Evolutionary conservation across 2,888 invertebrate genomes (phyloP).

Genomic region (Ametastegia equiseti): DNA sequence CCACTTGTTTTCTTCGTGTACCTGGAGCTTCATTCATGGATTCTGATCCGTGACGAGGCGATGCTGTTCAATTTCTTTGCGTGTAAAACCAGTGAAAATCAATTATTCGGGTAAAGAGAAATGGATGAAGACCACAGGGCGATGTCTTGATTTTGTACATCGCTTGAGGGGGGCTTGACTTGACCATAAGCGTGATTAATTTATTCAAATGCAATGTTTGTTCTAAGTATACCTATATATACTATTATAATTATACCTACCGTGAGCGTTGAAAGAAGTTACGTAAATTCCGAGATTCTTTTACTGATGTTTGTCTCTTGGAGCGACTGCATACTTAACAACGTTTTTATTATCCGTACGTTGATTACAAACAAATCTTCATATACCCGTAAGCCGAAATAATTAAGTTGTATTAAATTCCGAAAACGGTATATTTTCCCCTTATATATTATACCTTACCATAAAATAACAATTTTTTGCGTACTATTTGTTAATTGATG

Average conservation of each 20-base stretch:
- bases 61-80: not conserved
- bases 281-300: slow-evolving; percentile 1
- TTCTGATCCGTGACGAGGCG: not conserved
- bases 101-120: slow-evolving; percentile 8
- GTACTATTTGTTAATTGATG: not conserved
- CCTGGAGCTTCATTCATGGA: slow-evolving; percentile 5
- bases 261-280: slow-evolving; percentile 9
- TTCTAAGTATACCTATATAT: slow-evolving; percentile 3
- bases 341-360: not conserved
- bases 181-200: slow-evolving; percentile 18
- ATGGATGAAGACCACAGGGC: not conserved
- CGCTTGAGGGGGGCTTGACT: not conserved
- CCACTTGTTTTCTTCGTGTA: not conserved
- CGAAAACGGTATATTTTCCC: not conserved
- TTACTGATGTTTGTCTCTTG: not conserved
- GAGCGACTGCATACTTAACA: not conserved
- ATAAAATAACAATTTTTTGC: slow-evolving; percentile 5
- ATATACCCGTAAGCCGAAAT: not conserved
- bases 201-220: slow-evolving; percentile 31
- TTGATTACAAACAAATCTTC: slow-evolving; percentile 12
- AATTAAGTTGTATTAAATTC: not conserved
- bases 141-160: slow-evolving; percentile 25
- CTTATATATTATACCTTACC: not conserved
- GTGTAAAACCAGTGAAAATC: slow-evolving; percentile 20
- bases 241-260: too few species aligned